Evolutionary conservation across 2,888 invertebrate genomes (phyloP).

Genomic region (Poecilus cupreus): DNA sequence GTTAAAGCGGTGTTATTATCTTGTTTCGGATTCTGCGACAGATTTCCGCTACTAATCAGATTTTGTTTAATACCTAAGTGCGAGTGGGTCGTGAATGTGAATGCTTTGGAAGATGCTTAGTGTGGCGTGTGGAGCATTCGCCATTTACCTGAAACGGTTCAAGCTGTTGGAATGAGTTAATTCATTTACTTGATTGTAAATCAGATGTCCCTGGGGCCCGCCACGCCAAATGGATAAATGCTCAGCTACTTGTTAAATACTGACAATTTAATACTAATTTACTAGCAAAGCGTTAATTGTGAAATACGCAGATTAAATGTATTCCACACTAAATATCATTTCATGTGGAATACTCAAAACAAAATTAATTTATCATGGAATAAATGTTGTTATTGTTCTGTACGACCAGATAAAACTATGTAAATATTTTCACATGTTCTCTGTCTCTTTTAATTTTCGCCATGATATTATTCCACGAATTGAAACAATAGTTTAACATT

Average conservation of each 20-base stretch:
- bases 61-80: slow-evolving; percentile 18
- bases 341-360: background rate
- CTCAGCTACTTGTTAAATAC: slow-evolving; percentile 17
- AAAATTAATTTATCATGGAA: too few species aligned
- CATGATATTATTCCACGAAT: too few species aligned
- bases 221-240: slow-evolving; percentile 13
- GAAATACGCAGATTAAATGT: too few species aligned
- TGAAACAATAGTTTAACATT: too few species aligned
- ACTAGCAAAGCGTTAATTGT: slow-evolving; percentile 13
- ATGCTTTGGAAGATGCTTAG: slow-evolving; percentile 26
- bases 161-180: slow-evolving; percentile 8
- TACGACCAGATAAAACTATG: too few species aligned
- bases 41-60: slow-evolving; percentile 17
- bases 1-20: slow-evolving; percentile 12
- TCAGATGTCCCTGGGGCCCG: slow-evolving; percentile 3
- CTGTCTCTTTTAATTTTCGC: too few species aligned
- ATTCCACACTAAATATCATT: too few species aligned
- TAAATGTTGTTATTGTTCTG: too few species aligned
- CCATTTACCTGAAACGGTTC: slow-evolving; percentile 12
- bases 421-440: too few species aligned
- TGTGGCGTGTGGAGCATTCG: background rate
- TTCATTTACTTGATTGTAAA: slow-evolving; percentile 34
- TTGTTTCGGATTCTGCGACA: slow-evolving; percentile 30
- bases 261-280: slow-evolving; percentile 27
- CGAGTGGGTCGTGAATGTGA: background rate